phyloP scores from a whole-genome alignment of 2,797 vertebrate genomes.

The Lepidocolaptes lacrymiger region DNA sequence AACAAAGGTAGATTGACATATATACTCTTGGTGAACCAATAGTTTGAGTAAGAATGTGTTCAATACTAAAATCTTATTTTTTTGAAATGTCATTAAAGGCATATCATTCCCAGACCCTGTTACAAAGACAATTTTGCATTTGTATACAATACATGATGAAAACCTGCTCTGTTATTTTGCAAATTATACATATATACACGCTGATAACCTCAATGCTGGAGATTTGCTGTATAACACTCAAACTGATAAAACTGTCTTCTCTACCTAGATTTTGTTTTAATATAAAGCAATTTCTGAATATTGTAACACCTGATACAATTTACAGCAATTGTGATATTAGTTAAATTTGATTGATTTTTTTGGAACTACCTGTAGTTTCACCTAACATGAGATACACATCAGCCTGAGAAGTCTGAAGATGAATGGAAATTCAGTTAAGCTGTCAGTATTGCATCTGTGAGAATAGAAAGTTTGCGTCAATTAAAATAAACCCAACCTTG shows the following conservation, averaged over 20 bases:
- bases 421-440: neutral
- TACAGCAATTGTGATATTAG: neutral
- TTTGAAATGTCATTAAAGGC: neutral
- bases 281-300: neutral
- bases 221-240: neutral
- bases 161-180: neutral
- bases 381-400: neutral
- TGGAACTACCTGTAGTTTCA: neutral
- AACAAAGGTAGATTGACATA: neutral
- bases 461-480: neutral
- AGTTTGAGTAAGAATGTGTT: neutral
- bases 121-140: neutral
- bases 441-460: neutral
- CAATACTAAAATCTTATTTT: neutral
- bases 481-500: neutral
- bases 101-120: neutral
- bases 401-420: neutral
- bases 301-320: neutral
- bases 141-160: neutral
- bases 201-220: neutral
- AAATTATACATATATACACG: neutral
- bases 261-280: neutral
- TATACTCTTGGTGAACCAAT: neutral
- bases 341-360: neutral
- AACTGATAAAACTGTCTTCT: neutral